These are phyloP conservation scores for Drosophila meridiana DNA, from an alignment of 2,888 invertebrate species.

Conservation along the genomic window DNA sequence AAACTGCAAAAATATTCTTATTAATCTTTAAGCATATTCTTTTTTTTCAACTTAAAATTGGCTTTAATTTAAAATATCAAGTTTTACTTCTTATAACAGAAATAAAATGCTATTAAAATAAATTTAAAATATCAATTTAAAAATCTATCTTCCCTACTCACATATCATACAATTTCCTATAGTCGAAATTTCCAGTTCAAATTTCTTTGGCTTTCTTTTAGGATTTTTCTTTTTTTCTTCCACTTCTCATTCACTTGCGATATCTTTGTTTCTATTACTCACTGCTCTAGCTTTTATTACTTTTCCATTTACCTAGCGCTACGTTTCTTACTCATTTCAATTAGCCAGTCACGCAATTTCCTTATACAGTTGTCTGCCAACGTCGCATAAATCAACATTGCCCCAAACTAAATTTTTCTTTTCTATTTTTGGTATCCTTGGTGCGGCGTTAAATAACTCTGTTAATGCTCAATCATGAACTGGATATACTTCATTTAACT, in stretches of 20 bases:
- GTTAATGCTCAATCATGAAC: neutral
- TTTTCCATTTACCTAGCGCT: slow-evolving; percentile 1
- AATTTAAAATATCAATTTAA: neutral
- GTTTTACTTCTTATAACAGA: no score
- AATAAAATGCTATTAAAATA: no score
- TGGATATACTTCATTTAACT: neutral
- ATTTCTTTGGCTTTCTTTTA: neutral
- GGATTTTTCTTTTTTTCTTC: neutral
- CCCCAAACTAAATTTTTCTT: slow-evolving; percentile 26
- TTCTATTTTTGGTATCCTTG: slow-evolving; percentile 1
- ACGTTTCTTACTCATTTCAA: slow-evolving; percentile 56
- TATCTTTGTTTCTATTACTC: slow-evolving; percentile 21
- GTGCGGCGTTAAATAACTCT: slow-evolving; percentile 47
- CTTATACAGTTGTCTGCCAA: slow-evolving; percentile 70
- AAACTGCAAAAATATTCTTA: neutral
- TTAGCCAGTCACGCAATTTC: slow-evolving; percentile 77
- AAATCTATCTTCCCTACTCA: neutral
- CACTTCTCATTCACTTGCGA: neutral
- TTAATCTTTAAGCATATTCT: neutral
- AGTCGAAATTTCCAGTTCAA: neutral
- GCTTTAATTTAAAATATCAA: neutral
- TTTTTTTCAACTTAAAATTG: neutral
- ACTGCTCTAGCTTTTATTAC: neutral
- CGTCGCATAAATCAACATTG: slow-evolving; percentile 65
- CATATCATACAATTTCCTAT: no score